These are phyloP conservation scores for Falco punctatus DNA, from an alignment of 2,113 vertebrate species.

Conservation along the genomic window DNA sequence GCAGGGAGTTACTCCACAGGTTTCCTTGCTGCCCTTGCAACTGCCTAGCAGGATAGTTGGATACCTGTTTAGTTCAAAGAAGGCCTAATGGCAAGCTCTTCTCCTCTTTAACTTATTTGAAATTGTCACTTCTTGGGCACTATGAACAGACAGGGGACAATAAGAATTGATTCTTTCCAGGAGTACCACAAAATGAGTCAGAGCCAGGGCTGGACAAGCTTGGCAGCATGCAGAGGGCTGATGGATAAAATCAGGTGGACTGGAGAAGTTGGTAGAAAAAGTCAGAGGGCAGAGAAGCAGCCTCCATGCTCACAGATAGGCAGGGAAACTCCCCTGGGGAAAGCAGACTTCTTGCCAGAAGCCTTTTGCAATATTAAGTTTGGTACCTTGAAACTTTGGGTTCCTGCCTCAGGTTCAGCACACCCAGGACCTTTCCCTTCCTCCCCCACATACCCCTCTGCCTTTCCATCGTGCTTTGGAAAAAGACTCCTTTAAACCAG, in stretches of 20 bases:
- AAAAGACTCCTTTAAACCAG: background rate
- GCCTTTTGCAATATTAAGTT: background rate
- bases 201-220: background rate
- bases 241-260: background rate
- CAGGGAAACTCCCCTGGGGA: background rate
- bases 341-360: background rate
- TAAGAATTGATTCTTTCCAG: background rate
- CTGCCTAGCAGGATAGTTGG: background rate
- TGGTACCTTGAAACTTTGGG: background rate
- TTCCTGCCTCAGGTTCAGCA: background rate
- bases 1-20: background rate
- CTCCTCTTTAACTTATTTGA: background rate
- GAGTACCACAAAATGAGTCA: background rate
- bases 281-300: background rate
- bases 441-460: rapidly evolving
- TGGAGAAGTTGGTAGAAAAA: background rate
- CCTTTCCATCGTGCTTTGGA: background rate
- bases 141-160: background rate
- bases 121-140: background rate
- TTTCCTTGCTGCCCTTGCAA: background rate
- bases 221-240: background rate
- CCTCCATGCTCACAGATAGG: background rate
- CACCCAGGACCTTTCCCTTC: background rate
- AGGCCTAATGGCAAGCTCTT: background rate
- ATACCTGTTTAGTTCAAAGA: background rate